A percentile compares a stretch with the other conserved stretches of the same genome.
Evolutionary conservation across 2,113 vertebrate genomes (phyloP).

Genomic region (Austrofundulus limnaeus): DNA sequence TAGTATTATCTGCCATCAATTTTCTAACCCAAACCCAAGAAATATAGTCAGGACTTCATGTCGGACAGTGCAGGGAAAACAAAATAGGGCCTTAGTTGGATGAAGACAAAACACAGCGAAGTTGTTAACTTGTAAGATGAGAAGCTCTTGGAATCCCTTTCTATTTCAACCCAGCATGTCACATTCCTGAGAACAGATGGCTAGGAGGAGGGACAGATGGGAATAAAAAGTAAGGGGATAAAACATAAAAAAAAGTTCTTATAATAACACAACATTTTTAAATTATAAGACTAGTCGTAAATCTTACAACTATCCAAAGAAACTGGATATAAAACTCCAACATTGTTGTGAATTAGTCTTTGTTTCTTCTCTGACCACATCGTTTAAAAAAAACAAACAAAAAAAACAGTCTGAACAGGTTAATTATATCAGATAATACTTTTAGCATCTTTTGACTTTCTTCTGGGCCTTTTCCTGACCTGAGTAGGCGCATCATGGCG

Average conservation of each 20-base stretch:
- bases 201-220: conserved; percentile 64
- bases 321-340: conserved; percentile 4
- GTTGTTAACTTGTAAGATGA: conserved; percentile 39
- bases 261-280: not conserved
- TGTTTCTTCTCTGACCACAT: not conserved
- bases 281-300: not conserved
- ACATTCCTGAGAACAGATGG: conserved; percentile 72
- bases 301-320: conserved; percentile 4
- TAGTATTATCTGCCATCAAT: not conserved
- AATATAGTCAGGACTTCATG: not conserved
- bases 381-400: not conserved
- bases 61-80: not conserved
- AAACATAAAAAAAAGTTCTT: conserved; percentile 32
- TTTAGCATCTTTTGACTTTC: not conserved
- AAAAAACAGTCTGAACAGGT: not conserved
- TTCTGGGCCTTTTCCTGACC: conserved; percentile 78
- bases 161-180: conserved; percentile 58
- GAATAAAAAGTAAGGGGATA: conserved; percentile 44
- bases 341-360: not conserved
- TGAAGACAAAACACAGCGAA: conserved; percentile 20
- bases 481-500: conserved; percentile 94
- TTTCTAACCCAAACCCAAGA: not conserved
- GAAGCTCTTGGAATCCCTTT: conserved; percentile 49
- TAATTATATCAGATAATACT: not conserved
- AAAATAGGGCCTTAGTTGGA: not conserved